Evolutionary conservation across 2,888 invertebrate species (phyloP).

Genomic region (Hydraecia micacea): DNA sequence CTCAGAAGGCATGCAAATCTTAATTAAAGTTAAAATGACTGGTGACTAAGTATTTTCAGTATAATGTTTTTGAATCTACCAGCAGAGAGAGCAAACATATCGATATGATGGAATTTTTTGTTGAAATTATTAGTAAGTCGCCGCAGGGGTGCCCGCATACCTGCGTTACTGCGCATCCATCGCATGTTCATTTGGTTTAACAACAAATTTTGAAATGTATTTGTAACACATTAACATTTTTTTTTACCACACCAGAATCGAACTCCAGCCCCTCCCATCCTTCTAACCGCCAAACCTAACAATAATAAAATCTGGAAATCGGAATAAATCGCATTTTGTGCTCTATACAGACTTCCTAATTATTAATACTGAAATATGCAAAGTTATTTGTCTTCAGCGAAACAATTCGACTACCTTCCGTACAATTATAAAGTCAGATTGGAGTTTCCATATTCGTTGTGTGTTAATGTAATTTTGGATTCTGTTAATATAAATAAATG

Average conservation of each 20-base stretch:
- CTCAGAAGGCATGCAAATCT: too few species aligned
- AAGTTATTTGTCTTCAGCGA: conserved; percentile 81
- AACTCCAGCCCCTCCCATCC: conserved; percentile 13
- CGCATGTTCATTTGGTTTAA: not conserved
- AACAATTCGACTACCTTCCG: conserved; percentile 69
- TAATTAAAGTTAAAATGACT: too few species aligned
- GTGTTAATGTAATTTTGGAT: conserved; percentile 73
- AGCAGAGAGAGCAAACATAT: too few species aligned
- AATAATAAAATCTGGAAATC: conserved; percentile 71
- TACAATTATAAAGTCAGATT: conserved; percentile 88
- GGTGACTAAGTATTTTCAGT: too few species aligned
- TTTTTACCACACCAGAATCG: conserved; percentile 26
- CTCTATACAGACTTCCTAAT: conserved; percentile 78
- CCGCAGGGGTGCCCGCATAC: too few species aligned
- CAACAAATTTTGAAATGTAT: too few species aligned
- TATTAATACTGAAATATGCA: conserved; percentile 87
- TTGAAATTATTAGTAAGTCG: too few species aligned
- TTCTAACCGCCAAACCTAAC: conserved; percentile 28
- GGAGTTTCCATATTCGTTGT: conserved; percentile 80
- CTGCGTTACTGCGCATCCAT: too few species aligned
- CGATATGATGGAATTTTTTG: too few species aligned
- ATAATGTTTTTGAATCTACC: too few species aligned
- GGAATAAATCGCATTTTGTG: conserved; percentile 79
- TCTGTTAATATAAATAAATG: conserved; percentile 53
- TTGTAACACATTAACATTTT: not conserved